A percentile compares a stretch with the other conserved stretches of the same genome.
Conservation (phyloP, 2,113 vertebrate species). For the Phycodurus eques region DNA sequence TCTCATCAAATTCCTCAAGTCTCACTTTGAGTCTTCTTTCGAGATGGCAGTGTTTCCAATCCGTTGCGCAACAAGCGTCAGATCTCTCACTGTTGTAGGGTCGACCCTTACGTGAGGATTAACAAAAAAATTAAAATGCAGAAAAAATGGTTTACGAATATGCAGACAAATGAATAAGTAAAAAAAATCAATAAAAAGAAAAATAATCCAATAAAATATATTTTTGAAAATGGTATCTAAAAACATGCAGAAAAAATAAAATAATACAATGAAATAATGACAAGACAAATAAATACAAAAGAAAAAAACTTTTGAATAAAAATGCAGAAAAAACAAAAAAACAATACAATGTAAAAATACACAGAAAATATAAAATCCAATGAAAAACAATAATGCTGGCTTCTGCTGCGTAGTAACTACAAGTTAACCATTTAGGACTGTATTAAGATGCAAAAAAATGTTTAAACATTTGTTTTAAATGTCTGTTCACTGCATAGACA, state of each 20-base stretch:
- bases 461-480: background rate
- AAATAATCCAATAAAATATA: background rate
- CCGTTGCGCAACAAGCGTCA: constrained; percentile 1
- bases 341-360: too few relatives aligned
- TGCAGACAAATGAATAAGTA: background rate
- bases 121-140: background rate
- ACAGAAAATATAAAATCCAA: too few relatives aligned
- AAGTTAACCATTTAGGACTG: too few relatives aligned
- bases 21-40: constrained; percentile 16
- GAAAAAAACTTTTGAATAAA: background rate
- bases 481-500: background rate
- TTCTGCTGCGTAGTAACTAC: too few relatives aligned
- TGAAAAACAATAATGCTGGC: too few relatives aligned
- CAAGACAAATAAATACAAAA: background rate
- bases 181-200: too few relatives aligned
- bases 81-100: background rate
- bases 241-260: too few relatives aligned
- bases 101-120: constrained; percentile 1
- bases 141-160: too few relatives aligned
- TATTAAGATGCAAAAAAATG: too few relatives aligned
- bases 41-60: constrained; percentile 17
- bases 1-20: constrained; percentile 9
- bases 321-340: background rate
- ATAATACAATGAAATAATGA: too few relatives aligned
- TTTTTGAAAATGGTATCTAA: background rate